These are phyloP conservation scores for Drosophila rufa DNA, from an alignment of 1,140 invertebrate genomes.

Conservation along the genomic window DNA sequence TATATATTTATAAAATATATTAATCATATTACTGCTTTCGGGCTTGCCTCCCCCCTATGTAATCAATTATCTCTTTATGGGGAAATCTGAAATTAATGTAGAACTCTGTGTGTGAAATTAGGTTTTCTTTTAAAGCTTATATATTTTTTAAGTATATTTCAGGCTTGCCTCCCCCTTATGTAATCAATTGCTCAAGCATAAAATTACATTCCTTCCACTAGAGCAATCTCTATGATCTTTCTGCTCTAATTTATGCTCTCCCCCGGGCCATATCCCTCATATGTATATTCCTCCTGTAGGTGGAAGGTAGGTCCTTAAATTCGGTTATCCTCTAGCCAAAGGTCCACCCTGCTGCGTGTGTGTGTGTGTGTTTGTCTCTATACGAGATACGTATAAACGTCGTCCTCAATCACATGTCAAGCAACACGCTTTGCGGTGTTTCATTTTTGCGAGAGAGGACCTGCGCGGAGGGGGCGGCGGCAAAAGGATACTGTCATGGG, in stretches of 20 bases:
- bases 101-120: too few relatives aligned
- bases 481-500: slow-evolving; percentile 45
- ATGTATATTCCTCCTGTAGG: too few relatives aligned
- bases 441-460: slow-evolving; percentile 57
- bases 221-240: slow-evolving; percentile 1
- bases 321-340: neutral
- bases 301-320: neutral
- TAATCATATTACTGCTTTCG: too few relatives aligned
- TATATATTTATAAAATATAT: too few relatives aligned
- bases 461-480: slow-evolving; percentile 17
- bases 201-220: neutral
- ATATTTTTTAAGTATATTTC: too few relatives aligned
- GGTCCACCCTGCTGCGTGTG: slow-evolving; percentile 12
- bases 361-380: slow-evolving; percentile 20
- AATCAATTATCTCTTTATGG: neutral
- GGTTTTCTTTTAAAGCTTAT: too few relatives aligned
- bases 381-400: slow-evolving; percentile 64
- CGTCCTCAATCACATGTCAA: slow-evolving; percentile 81
- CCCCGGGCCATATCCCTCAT: too few relatives aligned
- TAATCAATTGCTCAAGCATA: neutral
- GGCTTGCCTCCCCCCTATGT: neutral
- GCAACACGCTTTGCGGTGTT: slow-evolving; percentile 72
- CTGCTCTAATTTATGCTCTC: neutral
- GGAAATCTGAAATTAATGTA: too few relatives aligned
- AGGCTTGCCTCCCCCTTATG: neutral